Percentiles rank a stretch among this genome's conserved stretches.
Evolutionary conservation across 2,113 vertebrate genomes (phyloP).

Genomic region (mouse (Mus musculus)): DNA sequence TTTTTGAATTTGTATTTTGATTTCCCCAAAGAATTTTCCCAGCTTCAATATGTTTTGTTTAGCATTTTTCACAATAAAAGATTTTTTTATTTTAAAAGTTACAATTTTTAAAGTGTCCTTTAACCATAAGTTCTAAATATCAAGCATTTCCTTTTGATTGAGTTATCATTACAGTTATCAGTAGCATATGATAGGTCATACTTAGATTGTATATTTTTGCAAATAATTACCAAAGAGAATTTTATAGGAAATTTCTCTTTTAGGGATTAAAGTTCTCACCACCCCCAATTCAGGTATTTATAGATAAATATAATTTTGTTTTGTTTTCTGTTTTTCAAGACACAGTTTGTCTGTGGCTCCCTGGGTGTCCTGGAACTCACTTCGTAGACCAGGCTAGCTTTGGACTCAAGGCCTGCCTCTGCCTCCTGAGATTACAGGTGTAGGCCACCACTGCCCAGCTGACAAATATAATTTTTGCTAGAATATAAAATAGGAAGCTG

Average conservation of each 20-base stretch:
- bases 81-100: background rate
- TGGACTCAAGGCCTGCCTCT: background rate
- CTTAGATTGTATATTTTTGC: slow-evolving; percentile 15
- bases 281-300: background rate
- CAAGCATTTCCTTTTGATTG: background rate
- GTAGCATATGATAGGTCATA: background rate
- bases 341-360: background rate
- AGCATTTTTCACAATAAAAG: slow-evolving; percentile 42
- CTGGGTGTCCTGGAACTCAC: background rate
- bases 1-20: slow-evolving; percentile 48
- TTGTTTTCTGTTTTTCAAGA: background rate
- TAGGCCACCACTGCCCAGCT: background rate
- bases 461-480: slow-evolving; percentile 25
- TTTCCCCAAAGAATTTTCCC: background rate
- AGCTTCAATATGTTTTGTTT: background rate
- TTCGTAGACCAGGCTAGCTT: background rate
- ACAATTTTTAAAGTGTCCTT: background rate
- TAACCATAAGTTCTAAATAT: background rate
- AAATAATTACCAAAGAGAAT: slow-evolving; percentile 18
- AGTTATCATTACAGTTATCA: slow-evolving; percentile 21
- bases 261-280: background rate
- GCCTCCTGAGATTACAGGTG: background rate
- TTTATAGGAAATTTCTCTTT: background rate
- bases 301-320: background rate
- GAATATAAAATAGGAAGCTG: background rate